phyloP scores from a whole-genome alignment of 37 sponge, comb jelly and placozoan genomes.

The Ephydatia muelleri region DNA sequence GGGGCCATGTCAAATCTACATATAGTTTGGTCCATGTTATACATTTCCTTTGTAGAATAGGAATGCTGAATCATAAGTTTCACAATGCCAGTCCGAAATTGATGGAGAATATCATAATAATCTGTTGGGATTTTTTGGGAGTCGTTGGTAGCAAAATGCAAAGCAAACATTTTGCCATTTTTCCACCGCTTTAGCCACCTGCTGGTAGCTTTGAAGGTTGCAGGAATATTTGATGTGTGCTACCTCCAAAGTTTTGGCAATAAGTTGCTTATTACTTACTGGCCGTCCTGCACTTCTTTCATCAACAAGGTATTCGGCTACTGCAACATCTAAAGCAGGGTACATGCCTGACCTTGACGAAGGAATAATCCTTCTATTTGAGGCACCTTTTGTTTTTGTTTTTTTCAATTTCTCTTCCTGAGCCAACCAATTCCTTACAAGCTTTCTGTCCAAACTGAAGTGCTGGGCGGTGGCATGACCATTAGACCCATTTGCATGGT shows the following conservation, averaged over 20 bases:
- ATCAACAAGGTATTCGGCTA: slow-evolving; percentile 17
- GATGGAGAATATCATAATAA: slow-evolving; percentile 9
- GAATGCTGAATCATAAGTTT: not conserved
- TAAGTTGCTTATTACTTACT: slow-evolving; percentile 9
- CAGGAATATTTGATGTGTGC: not conserved
- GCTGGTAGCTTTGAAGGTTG: slow-evolving; percentile 7
- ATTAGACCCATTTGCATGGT: too few species aligned
- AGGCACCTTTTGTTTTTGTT: not conserved
- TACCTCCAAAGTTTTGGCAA: slow-evolving; percentile 10
- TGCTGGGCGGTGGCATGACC: too few species aligned
- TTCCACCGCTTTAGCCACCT: slow-evolving; percentile 32
- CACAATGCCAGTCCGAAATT: not conserved
- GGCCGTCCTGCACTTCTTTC: slow-evolving; percentile 18
- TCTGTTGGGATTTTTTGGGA: slow-evolving; percentile 34
- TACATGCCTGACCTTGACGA: not conserved
- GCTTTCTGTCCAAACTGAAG: too few species aligned
- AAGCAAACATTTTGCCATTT: slow-evolving; percentile 1
- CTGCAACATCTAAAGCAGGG: not conserved
- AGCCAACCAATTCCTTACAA: not conserved
- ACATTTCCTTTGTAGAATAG: slow-evolving; percentile 4
- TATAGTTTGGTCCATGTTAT: slow-evolving; percentile 48
- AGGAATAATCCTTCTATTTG: not conserved
- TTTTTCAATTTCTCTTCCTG: not conserved
- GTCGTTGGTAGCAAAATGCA: slow-evolving; percentile 21
- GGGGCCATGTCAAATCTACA: slow-evolving; percentile 33